These are phyloP conservation scores for Arrhopalites spinosus DNA, from an alignment of 2,888 invertebrate species.

Conservation along the genomic window DNA sequence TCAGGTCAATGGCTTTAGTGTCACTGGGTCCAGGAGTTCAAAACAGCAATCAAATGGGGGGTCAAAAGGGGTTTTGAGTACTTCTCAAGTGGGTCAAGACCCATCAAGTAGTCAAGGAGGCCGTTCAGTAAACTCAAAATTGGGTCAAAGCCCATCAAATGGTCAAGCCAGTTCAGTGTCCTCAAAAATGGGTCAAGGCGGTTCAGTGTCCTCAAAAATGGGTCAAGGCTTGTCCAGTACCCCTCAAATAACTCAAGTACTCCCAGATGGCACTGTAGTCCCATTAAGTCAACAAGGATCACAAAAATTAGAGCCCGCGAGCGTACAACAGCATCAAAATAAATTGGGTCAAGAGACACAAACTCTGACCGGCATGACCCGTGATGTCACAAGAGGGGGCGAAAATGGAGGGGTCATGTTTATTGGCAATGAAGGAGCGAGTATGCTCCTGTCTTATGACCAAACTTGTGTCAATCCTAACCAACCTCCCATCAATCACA, in stretches of 20 bases:
- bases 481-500: slow-evolving; percentile 13
- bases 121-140: too few species aligned
- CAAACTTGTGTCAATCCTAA: neutral
- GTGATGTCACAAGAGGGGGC: neutral
- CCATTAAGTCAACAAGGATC: neutral
- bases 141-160: neutral
- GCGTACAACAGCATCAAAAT: neutral
- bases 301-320: neutral
- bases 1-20: too few species aligned
- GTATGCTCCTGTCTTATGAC: slow-evolving; percentile 12
- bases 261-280: neutral
- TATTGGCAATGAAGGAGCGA: slow-evolving; percentile 7
- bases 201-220: too few species aligned
- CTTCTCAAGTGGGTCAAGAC: neutral
- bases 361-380: neutral
- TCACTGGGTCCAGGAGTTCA: too few species aligned
- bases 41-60: too few species aligned
- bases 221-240: too few species aligned
- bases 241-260: too few species aligned
- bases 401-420: neutral
- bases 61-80: too few species aligned
- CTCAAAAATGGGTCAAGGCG: too few species aligned
- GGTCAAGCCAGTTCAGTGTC: too few species aligned
- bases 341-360: neutral
- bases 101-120: too few species aligned